Evolutionary conservation across 1,140 invertebrate genomes (phyloP).

Genomic region (Nymphalis io): DNA sequence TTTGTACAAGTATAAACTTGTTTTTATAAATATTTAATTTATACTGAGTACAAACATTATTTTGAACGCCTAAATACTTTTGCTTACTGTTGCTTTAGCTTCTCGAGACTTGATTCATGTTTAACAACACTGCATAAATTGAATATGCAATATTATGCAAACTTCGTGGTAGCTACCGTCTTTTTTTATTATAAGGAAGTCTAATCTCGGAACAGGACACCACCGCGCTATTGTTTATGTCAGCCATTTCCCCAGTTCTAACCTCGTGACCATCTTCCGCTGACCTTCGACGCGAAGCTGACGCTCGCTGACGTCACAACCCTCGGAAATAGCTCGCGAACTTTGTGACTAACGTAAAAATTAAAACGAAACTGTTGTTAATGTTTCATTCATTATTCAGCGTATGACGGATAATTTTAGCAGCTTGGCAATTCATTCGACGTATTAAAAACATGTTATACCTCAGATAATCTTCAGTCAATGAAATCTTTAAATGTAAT

Average conservation of each 20-base stretch:
- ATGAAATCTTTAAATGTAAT: background rate
- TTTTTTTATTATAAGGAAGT: background rate
- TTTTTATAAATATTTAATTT: too few relatives aligned
- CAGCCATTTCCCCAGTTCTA: conserved; percentile 2
- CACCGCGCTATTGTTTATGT: background rate
- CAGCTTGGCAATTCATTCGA: background rate
- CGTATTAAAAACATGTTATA: background rate
- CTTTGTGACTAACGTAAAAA: conserved; percentile 20
- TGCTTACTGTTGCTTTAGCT: too few relatives aligned
- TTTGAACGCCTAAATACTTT: too few relatives aligned
- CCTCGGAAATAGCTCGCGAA: conserved; percentile 29
- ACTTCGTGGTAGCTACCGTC: background rate
- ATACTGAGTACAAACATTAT: too few relatives aligned
- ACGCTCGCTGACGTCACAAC: conserved; percentile 26
- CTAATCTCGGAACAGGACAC: background rate
- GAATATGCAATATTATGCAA: too few relatives aligned
- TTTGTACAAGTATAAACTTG: too few relatives aligned
- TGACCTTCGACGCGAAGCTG: conserved; percentile 28
- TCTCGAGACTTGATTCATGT: too few relatives aligned
- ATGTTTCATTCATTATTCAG: conserved; percentile 23
- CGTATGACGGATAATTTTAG: background rate
- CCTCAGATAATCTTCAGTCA: background rate
- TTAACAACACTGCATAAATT: too few relatives aligned
- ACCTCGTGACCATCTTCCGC: conserved; percentile 35
- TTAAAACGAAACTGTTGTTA: conserved; percentile 15